phyloP scores from a whole-genome alignment of 2,113 vertebrate genomes.

The Antechinus stuartii region DNA sequence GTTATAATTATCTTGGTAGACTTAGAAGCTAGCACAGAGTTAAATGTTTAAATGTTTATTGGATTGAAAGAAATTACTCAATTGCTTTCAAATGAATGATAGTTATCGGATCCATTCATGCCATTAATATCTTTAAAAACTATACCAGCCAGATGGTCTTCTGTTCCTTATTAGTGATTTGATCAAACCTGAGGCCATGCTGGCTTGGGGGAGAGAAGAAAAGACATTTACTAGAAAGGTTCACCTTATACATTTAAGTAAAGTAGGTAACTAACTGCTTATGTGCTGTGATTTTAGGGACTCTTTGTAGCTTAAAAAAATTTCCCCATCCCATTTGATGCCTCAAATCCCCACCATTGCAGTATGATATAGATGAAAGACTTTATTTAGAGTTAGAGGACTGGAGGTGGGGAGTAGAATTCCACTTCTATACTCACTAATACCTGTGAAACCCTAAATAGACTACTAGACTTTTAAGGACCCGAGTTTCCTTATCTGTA shows the following conservation, averaged over 20 bases:
- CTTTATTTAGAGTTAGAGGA: not conserved
- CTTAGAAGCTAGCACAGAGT: not conserved
- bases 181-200: not conserved
- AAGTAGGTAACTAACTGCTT: not conserved
- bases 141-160: not conserved
- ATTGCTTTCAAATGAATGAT: not conserved
- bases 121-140: not conserved
- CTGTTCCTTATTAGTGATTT: not conserved
- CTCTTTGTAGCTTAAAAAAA: not conserved
- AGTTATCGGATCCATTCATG: not conserved
- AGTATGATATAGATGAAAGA: not conserved
- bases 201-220: not conserved
- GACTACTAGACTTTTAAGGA: not conserved
- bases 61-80: not conserved
- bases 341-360: not conserved
- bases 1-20: not conserved
- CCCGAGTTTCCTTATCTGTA: not conserved
- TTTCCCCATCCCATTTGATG: not conserved
- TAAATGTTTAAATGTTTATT: not conserved
- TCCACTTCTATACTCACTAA: not conserved
- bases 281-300: not conserved
- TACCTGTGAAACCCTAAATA: not conserved
- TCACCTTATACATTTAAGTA: not conserved
- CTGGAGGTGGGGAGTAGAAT: not conserved
- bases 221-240: not conserved